phyloP scores from a whole-genome alignment of 2,113 vertebrate species.

The Dasypus novemcinctus region DNA sequence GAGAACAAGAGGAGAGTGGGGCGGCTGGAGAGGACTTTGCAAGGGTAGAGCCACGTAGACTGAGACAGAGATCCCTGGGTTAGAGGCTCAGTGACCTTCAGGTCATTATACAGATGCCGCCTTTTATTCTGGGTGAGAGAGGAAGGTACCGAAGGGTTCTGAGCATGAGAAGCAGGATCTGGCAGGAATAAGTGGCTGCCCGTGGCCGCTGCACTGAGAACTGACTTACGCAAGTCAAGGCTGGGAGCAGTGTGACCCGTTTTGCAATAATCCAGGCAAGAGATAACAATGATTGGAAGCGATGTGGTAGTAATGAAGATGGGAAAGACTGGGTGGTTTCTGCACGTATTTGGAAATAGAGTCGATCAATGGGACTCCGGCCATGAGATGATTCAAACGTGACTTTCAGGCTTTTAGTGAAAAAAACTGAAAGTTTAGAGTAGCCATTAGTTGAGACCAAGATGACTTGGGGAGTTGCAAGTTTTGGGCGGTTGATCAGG shows the following conservation, averaged over 20 bases:
- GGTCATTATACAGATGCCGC: background rate
- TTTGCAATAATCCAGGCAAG: background rate
- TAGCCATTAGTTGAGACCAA: background rate
- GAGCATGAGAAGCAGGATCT: background rate
- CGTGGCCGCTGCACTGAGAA: background rate
- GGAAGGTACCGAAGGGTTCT: background rate
- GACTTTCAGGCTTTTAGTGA: background rate
- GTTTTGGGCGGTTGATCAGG: background rate
- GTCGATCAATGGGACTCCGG: background rate
- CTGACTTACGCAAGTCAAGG: background rate
- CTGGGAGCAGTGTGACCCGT: background rate
- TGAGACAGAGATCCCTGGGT: background rate
- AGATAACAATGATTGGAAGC: background rate
- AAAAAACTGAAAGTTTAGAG: background rate
- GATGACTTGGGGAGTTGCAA: background rate
- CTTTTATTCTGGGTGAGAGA: background rate
- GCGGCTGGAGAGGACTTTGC: background rate
- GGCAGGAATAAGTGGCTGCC: background rate
- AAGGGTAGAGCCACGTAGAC: rapidly evolving
- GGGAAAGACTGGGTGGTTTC: background rate
- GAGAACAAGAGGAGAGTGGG: background rate
- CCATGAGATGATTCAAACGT: background rate
- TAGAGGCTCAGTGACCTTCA: background rate
- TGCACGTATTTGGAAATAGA: background rate
- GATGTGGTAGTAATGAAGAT: background rate